These are phyloP conservation scores for Riptortus pedestris DNA, from an alignment of 1,140 invertebrate genomes.

Conservation along the genomic window DNA sequence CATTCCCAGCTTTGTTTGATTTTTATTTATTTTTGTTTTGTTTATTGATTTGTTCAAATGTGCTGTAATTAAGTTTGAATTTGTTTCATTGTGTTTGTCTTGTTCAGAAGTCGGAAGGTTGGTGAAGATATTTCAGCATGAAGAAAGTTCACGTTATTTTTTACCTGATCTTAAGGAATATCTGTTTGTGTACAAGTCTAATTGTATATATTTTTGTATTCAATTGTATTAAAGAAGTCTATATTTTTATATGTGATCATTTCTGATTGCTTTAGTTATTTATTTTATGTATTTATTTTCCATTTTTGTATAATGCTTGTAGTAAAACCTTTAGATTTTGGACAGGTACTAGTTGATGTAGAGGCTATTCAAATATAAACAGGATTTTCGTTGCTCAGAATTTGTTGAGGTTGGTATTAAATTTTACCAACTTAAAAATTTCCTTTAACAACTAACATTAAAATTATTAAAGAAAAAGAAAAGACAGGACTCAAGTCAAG, in stretches of 20 bases:
- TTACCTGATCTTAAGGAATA: background rate
- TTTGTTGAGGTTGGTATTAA: too few relatives aligned
- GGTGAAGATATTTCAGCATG: conserved; percentile 6
- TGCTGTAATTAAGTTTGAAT: background rate
- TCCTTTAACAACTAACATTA: too few relatives aligned
- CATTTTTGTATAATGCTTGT: background rate
- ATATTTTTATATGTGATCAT: background rate
- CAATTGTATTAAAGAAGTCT: background rate
- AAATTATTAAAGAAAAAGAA: too few relatives aligned
- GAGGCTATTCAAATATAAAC: too few relatives aligned
- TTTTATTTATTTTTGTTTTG: background rate
- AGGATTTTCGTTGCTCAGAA: too few relatives aligned
- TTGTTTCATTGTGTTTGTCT: conserved; percentile 10
- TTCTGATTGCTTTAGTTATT: background rate
- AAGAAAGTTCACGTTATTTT: background rate
- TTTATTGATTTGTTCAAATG: background rate
- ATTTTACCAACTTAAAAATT: too few relatives aligned
- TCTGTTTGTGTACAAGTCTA: too few relatives aligned
- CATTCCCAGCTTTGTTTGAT: background rate
- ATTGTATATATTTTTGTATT: background rate
- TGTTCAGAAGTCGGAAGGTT: conserved; percentile 5
- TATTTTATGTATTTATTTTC: background rate
- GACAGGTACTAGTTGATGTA: too few relatives aligned
- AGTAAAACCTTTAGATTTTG: too few relatives aligned
- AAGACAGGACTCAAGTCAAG: too few relatives aligned